A percentile compares a stretch with the other conserved stretches of the same genome.
phyloP scores from a whole-genome alignment of 35 echinoderm and acorn worm species.

The Holothuria glaberrima region DNA sequence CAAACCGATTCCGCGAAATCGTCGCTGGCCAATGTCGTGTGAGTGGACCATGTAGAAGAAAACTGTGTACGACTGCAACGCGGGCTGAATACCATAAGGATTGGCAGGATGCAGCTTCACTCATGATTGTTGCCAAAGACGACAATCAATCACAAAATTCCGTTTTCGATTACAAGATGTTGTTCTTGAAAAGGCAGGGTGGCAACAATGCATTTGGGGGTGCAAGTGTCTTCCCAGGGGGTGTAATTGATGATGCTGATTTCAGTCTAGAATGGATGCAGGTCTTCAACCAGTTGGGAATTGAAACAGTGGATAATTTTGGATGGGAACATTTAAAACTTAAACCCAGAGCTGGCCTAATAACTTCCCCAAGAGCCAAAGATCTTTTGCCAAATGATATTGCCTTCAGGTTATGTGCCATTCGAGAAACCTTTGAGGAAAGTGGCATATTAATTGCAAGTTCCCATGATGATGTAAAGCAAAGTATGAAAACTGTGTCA shows the following conservation, averaged over 20 bases:
- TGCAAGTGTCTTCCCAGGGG: conserved; percentile 52
- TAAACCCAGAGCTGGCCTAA: conserved; percentile 13
- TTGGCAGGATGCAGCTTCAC: conserved; percentile 52
- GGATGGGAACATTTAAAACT: background rate
- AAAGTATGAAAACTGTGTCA: conserved; percentile 11
- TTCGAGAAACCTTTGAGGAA: conserved; percentile 72
- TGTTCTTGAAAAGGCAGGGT: conserved; percentile 43
- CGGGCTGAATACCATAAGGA: background rate
- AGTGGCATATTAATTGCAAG: conserved; percentile 42
- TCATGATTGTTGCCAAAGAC: conserved; percentile 40
- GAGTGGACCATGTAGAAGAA: no score
- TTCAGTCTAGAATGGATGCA: conserved; percentile 38
- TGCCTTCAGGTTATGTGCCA: conserved; percentile 66
- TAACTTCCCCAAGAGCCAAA: background rate
- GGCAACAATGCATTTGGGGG: conserved; percentile 27
- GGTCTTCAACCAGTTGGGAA: conserved; percentile 32
- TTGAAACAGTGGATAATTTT: background rate
- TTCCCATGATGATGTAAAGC: background rate
- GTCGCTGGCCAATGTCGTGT: no score
- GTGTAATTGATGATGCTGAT: conserved; percentile 65
- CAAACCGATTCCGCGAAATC: no score
- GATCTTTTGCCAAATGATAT: conserved; percentile 53
- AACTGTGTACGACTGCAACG: no score
- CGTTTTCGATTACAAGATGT: conserved; percentile 2
- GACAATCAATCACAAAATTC: background rate